phyloP scores from a whole-genome alignment of 2,113 vertebrate species.

The Cyphomyrus plagiostoma region DNA sequence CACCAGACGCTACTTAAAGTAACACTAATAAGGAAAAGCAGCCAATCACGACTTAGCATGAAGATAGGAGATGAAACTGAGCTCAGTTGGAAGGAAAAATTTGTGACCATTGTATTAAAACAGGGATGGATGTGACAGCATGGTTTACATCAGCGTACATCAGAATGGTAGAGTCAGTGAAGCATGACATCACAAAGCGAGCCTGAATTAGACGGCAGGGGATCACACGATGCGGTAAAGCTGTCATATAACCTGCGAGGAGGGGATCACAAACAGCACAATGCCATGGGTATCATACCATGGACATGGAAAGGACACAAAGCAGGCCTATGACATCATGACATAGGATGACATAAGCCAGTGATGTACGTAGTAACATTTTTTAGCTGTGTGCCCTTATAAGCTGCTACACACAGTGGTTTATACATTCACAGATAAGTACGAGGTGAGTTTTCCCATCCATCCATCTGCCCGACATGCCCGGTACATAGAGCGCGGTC shows the following conservation, averaged over 20 bases:
- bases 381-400: neutral
- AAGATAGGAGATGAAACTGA: neutral
- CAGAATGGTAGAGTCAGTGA: neutral
- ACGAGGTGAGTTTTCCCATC: neutral
- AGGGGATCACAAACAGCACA: neutral
- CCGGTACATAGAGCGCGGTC: neutral
- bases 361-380: neutral
- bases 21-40: neutral
- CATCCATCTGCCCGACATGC: neutral
- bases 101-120: neutral
- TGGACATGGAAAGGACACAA: neutral
- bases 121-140: neutral
- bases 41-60: neutral
- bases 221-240: neutral
- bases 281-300: neutral
- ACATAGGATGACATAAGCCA: neutral
- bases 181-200: neutral
- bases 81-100: neutral
- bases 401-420: neutral
- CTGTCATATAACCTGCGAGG: neutral
- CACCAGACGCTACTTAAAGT: neutral
- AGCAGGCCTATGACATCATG: neutral
- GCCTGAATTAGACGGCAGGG: neutral
- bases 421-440: neutral
- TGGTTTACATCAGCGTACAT: neutral